These are phyloP conservation scores for Colistium nudipinnis DNA, from an alignment of 2,113 vertebrate species.

Conservation along the genomic window DNA sequence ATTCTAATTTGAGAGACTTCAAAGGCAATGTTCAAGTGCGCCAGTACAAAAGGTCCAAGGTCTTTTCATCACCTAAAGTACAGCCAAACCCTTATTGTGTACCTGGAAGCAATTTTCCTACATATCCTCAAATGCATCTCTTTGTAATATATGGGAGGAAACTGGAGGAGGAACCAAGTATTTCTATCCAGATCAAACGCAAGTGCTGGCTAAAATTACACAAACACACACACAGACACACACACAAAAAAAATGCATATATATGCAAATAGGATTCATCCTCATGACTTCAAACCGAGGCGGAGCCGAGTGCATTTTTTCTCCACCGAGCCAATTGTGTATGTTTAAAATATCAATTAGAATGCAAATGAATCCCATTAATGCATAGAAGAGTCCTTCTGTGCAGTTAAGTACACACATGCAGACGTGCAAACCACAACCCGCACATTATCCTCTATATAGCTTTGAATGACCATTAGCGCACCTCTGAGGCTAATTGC, in stretches of 20 bases:
- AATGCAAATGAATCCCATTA: constrained; percentile 53
- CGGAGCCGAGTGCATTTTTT: constrained; percentile 20
- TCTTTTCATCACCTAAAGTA: neutral
- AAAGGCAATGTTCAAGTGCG: constrained; percentile 13
- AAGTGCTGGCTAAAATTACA: constrained; percentile 14
- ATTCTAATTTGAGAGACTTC: constrained; percentile 12
- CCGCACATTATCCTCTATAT: constrained; percentile 8
- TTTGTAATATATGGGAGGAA: constrained; percentile 11
- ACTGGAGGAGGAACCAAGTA: neutral
- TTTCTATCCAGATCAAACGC: constrained; percentile 7
- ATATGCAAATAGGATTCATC: constrained; percentile 17
- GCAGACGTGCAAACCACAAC: constrained; percentile 30
- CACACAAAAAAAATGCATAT: neutral
- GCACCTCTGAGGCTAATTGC: constrained; percentile 57
- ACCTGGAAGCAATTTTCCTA: constrained; percentile 10
- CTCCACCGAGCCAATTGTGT: constrained; percentile 23
- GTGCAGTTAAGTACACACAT: constrained; percentile 12
- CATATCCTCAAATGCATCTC: constrained; percentile 7
- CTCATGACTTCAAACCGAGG: constrained; percentile 26
- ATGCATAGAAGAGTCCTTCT: constrained; percentile 39
- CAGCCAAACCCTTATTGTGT: neutral
- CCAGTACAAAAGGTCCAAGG: constrained; percentile 1
- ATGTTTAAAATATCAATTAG: constrained; percentile 45
- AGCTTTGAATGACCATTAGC: constrained; percentile 45
- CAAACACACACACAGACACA: neutral